Evolutionary conservation across 2,888 invertebrate species (phyloP), one percentile per base, ranked within the genome.

Genomic region (Frankliniella fusca): DNA sequence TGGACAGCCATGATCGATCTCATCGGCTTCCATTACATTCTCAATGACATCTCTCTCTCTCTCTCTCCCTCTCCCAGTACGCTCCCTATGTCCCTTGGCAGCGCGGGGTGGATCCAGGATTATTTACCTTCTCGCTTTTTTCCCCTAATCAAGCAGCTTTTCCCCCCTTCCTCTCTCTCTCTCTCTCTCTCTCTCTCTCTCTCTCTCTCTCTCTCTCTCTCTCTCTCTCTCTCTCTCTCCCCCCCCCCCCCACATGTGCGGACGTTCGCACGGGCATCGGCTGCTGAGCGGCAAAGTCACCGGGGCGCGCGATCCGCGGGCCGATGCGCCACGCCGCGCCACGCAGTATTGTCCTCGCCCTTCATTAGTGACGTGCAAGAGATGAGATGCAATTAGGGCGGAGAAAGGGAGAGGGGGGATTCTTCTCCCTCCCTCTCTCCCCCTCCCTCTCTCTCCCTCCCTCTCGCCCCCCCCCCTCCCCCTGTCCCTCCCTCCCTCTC

Each of bases 71-170:
- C 61, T 12, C 61, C 15, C 61, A 11, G 61, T 2, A 18, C 54
- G 10, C 54, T 54, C 54, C 10, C 50, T 15, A 15, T 50, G 9
- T 10, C 20, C 54, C 54, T n/a, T n/a, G n/a, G n/a, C n/a, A n/a
- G n/a, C n/a, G n/a, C n/a, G n/a, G n/a, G n/a, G n/a, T n/a, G n/a
- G n/a, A n/a, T n/a, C 23, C 70, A 23, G 70, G 70, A 76, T 76
- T 76, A 76, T 76, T 76, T 76, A 76, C 70, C 70, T 76, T 76
- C 70, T 76, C 11, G 27, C 70, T 76, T 76, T 76, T 76, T 76
- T 27, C 70, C 70, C 70, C 27, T 76, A 76, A 76, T 76, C 70
- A 23, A 76, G 70, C 27, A 27, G 70, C 70, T 27, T 76, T 76
- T 23, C n/a, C 54, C 54, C 50, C 50, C 9, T n/a, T n/a, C n/a